Conservation (phyloP, 2,113 vertebrate genomes). For the Perccottus glenii region DNA sequence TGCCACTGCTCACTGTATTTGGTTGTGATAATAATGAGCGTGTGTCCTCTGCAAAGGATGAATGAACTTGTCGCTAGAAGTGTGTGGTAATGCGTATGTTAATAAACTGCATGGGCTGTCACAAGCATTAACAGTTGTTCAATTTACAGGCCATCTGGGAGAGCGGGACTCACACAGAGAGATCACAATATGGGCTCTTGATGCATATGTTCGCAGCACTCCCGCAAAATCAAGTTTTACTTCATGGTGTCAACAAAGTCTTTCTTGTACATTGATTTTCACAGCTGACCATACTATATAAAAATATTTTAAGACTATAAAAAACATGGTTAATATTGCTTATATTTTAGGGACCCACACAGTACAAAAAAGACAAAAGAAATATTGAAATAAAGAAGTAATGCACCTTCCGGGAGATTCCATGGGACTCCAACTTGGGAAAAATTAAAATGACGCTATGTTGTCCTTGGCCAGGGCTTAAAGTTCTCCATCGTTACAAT, state of each 20-base stretch:
- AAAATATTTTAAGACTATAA: conserved; percentile 19
- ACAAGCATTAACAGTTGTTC: conserved; percentile 33
- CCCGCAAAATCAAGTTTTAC: conserved; percentile 45
- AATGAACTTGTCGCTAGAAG: conserved; percentile 25
- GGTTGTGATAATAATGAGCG: conserved; percentile 41
- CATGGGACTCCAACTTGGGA: too few relatives aligned
- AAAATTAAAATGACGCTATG: too few relatives aligned
- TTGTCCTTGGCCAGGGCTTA: too few relatives aligned
- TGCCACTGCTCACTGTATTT: conserved; percentile 26
- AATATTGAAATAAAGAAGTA: too few relatives aligned
- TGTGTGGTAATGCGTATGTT: conserved; percentile 26
- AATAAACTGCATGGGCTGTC: conserved; percentile 35
- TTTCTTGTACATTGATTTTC: conserved; percentile 29
- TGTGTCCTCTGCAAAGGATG: conserved; percentile 38
- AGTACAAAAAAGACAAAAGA: too few relatives aligned
- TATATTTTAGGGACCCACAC: too few relatives aligned
- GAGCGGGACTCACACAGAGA: conserved; percentile 29
- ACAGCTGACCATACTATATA: conserved; percentile 22
- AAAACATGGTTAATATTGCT: not conserved
- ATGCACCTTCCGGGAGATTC: too few relatives aligned
- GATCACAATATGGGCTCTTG: conserved; percentile 34
- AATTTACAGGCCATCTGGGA: conserved; percentile 55
- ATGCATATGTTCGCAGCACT: conserved; percentile 38
- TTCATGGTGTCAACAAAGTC: conserved; percentile 28
- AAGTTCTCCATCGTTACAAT: too few relatives aligned